Base-by-base conservation (phyloP, 1,140 invertebrate species). In the Proctacanthus coquilletti region DNA sequence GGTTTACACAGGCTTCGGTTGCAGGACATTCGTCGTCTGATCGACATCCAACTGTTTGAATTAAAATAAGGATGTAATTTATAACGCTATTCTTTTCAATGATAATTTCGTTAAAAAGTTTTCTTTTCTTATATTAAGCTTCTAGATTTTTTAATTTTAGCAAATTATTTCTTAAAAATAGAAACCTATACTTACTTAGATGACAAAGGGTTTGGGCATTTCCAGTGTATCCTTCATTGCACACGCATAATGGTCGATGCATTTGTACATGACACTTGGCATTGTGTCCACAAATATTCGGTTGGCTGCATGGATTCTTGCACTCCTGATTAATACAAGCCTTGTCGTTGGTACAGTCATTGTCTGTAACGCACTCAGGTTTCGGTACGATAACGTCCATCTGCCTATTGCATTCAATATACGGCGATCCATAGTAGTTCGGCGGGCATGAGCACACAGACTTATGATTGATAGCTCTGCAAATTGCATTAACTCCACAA, bases 401-500 rank as follows among this genome's bases (percentile, higher is more conserved):
- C 45, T 65, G 61, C 8, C 64, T 52, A 40, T 64, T 62, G 47
- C 84, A 91, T 41, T 81, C 71, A 8, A 81, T 71, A 42, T 77
- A 72, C 0, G 87, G 71, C 43, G 82, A 74, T n/a, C 88, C 88
- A 21, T 72, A 71, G 50, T 78, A 89, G 17, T 76, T 79, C 9
- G 65, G 51, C n/a, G 82, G 79, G 53, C 83, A 86, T 1, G 77
- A 76, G 49, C 86, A 91, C 9, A 83, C 60, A 1, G 83, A 72
- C 40, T 76, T 75, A 51, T 91, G 86, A 50, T 87, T 83, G 5
- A 85, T 69, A 11, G 75, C 75, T 39, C 76, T 72, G 50, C 88
- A 93, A 11, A 89, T 62, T 4, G 87, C 81, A 56, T 92, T 92
- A 0, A 87, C 49, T 27, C 86, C 85, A 49, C 84, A 89, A 25